Percentiles rank a stretch among this genome's conserved stretches.
Conservation (phyloP, 2,113 vertebrate species). For the Rhea americana region DNA sequence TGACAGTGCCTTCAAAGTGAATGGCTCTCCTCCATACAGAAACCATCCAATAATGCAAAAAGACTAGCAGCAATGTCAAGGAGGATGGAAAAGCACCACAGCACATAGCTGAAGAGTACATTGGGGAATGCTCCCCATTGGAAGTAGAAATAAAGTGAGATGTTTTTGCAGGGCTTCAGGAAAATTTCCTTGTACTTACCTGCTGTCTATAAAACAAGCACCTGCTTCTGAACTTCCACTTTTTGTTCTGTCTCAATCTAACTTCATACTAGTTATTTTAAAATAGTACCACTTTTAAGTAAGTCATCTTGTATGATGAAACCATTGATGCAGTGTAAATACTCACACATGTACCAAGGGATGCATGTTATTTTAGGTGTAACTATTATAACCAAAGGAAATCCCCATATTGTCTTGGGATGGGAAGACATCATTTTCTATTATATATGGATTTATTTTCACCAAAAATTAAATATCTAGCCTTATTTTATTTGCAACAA, state of each 20-base stretch:
- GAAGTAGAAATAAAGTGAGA: not conserved
- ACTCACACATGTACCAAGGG: accelerated
- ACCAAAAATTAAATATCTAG: not conserved
- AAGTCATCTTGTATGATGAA: not conserved
- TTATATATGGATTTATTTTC: not conserved
- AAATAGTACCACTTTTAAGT: not conserved
- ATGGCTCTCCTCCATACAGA: not conserved
- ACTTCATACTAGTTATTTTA: not conserved
- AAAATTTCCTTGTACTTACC: not conserved
- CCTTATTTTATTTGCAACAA: not conserved
- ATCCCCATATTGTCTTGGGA: not conserved
- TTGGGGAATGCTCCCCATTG: not conserved
- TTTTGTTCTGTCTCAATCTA: not conserved
- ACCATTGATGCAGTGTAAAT: not conserved
- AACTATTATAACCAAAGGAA: not conserved
- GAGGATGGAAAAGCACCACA: not conserved
- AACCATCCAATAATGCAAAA: not conserved
- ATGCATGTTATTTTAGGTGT: not conserved
- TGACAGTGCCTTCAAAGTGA: not conserved
- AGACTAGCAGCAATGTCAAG: not conserved
- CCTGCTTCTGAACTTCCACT: not conserved
- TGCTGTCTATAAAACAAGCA: not conserved
- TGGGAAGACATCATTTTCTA: not conserved
- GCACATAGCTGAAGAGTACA: not conserved
- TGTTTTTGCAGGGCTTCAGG: not conserved